Base-by-base conservation (phyloP, 2,797 vertebrate species). In the Knipowitschia caucasica region DNA sequence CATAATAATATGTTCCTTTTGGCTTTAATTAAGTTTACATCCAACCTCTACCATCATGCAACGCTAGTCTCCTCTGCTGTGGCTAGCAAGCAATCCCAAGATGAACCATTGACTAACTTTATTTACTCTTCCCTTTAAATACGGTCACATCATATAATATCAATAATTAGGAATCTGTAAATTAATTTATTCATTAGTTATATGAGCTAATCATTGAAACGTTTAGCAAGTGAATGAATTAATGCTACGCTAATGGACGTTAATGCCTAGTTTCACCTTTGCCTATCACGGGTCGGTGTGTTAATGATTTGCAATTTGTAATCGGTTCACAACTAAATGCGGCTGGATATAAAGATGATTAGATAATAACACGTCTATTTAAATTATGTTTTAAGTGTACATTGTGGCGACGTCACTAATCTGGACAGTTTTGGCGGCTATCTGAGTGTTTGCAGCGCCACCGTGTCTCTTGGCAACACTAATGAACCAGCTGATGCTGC, bases 361-460 rank as follows among this genome's bases (percentile, higher is more conserved):
- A 5, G 9, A 15, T 3, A 36, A 15, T 17, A 36, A 18, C 15
- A 8, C 5, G 18, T 10, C 1, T 30, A 30, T 6, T 2, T 9
- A 20, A n/a, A 38, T 38, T 17, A 17, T 18, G n/a, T 6, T 18
- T 3, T 17, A 6, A 2, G 20, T 12, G 7, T 4, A 2, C 14
- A n/a, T 20, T 9, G 42, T 25, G 14, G 4, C 20, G 7, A 11
- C 26, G 3, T 17, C 23, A 2, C 4, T 33, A n/a, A n/a, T n/a
- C n/a, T n/a, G n/a, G n/a, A n/a, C n/a, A n/a, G n/a, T 51, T 69
- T 78, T 80, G 76, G 82, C 85, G 85, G 76, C 56, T 64, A 3
- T 2, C 3, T 39, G 31, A 38, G 15, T 3, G 4, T 66, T 67
- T 77, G 42, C 2, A 77, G 84, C 85, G 84, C 83, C 69, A 73